Conservation (phyloP, 2,888 invertebrate species). For the Agapetus fuscipes region DNA sequence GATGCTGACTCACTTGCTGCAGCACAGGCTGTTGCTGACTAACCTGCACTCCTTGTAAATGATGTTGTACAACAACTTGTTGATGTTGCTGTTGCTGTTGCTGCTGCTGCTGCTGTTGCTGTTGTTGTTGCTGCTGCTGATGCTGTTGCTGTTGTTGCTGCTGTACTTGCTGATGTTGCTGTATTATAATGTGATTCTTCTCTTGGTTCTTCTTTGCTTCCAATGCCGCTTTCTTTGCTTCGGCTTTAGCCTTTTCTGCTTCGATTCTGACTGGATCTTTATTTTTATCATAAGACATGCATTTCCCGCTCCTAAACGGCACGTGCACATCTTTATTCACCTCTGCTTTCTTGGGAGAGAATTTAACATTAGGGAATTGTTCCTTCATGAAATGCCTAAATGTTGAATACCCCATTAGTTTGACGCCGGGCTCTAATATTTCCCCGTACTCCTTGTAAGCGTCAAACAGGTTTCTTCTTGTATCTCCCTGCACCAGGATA, state of each 20-base stretch:
- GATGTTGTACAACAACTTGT: constrained; percentile 30
- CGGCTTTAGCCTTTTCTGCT: constrained; percentile 40
- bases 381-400: constrained; percentile 74
- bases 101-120: constrained; percentile 35
- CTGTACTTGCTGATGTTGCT: constrained; percentile 35
- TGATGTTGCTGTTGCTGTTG: constrained; percentile 39
- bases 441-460: constrained; percentile 66
- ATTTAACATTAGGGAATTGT: constrained; percentile 69
- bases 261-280: constrained; percentile 43
- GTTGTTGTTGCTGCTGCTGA: constrained; percentile 32
- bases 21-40: constrained; percentile 45
- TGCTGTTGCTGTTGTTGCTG: constrained; percentile 30
- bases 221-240: constrained; percentile 42
- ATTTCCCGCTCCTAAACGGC: constrained; percentile 46
- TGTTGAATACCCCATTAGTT: constrained; percentile 71
- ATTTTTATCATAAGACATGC: constrained; percentile 44
- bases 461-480: constrained; percentile 62
- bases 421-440: constrained; percentile 57
- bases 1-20: constrained; percentile 28
- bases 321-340: constrained; percentile 35
- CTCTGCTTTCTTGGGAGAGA: constrained; percentile 51
- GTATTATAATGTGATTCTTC: constrained; percentile 14
- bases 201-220: constrained; percentile 34
- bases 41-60: constrained; percentile 29
- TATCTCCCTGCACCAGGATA: constrained; percentile 43